Percentiles rank a stretch among this genome's conserved stretches.
phyloP scores from a whole-genome alignment of 2,888 invertebrate species.

The Malachius bipustulatus region DNA sequence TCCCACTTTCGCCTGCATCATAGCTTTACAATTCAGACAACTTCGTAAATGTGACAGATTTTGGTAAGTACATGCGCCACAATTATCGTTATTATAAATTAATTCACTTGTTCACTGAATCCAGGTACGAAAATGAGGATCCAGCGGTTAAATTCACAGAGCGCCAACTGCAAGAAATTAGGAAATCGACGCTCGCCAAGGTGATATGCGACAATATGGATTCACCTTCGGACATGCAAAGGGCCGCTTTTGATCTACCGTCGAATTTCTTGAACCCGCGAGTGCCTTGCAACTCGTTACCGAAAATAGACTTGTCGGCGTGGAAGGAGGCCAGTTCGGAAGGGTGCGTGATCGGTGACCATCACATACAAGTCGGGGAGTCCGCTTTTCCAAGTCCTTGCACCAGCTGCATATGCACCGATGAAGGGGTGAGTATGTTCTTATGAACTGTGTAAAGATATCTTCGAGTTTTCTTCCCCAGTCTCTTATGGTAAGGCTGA shows the following conservation, averaged over 20 bases:
- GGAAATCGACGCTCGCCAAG: conserved; percentile 76
- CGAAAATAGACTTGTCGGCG: conserved; percentile 66
- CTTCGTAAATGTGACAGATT: conserved; percentile 87
- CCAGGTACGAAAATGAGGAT: conserved; percentile 80
- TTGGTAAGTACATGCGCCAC: conserved; percentile 59
- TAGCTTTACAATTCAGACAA: conserved; percentile 87
- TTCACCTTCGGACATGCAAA: conserved; percentile 70
- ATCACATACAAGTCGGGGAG: conserved; percentile 66
- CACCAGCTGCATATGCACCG: conserved; percentile 77
- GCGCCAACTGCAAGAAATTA: conserved; percentile 75
- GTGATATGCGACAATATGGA: conserved; percentile 86
- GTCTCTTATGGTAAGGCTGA: too few species aligned
- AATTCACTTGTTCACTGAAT: too few species aligned
- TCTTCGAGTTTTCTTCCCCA: conserved; percentile 5
- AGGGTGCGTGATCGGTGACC: conserved; percentile 72
- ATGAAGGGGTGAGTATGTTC: conserved; percentile 65
- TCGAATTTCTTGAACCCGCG: conserved; percentile 85
- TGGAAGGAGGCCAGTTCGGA: conserved; percentile 63
- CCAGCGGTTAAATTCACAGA: conserved; percentile 69
- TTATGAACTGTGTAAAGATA: not conserved
- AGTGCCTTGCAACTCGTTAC: conserved; percentile 70
- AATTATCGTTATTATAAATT: too few species aligned
- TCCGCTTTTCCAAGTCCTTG: conserved; percentile 84
- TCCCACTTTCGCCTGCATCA: conserved; percentile 88
- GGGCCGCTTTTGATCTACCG: conserved; percentile 81